phyloP scores from a whole-genome alignment of 2,888 invertebrate species.

The Pegoplata infirma region DNA sequence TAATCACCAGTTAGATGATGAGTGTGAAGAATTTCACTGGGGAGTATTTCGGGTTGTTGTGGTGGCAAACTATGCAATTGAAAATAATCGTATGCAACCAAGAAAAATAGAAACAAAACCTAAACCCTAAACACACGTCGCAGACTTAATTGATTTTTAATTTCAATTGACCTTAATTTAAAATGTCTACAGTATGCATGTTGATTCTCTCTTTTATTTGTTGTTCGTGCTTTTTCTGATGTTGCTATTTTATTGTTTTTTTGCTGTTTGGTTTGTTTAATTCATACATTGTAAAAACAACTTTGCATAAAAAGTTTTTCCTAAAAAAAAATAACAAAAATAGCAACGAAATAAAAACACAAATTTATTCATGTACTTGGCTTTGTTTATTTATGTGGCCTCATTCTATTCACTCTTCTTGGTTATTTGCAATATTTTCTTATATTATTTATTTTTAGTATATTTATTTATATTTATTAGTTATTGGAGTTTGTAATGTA shows the following conservation, averaged over 20 bases:
- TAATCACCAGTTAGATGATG: neutral
- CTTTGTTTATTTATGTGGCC: slow-evolving; percentile 40
- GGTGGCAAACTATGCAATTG: neutral
- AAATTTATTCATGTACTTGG: slow-evolving; percentile 32
- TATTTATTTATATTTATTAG: neutral
- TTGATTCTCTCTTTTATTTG: neutral
- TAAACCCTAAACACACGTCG: slow-evolving; percentile 44
- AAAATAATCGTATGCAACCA: neutral
- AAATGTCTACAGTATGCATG: slow-evolving; percentile 43
- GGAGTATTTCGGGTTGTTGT: neutral
- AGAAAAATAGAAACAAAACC: neutral
- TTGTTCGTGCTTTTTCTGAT: neutral
- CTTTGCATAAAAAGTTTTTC: slow-evolving; percentile 29
- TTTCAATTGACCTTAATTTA: slow-evolving; percentile 59
- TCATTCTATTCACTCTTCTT: slow-evolving; percentile 29
- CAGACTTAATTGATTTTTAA: slow-evolving; percentile 56
- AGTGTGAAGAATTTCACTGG: slow-evolving; percentile 4
- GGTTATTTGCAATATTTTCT: slow-evolving; percentile 6
- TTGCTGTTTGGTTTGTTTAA: neutral
- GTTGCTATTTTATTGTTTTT: neutral
- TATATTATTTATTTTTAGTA: neutral
- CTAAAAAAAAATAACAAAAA: neutral
- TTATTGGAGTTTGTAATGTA: neutral
- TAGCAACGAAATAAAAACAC: neutral
- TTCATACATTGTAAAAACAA: slow-evolving; percentile 22